Evolutionary conservation across 2,888 invertebrate genomes (phyloP).

Genomic region (Tenthredo distinguenda): DNA sequence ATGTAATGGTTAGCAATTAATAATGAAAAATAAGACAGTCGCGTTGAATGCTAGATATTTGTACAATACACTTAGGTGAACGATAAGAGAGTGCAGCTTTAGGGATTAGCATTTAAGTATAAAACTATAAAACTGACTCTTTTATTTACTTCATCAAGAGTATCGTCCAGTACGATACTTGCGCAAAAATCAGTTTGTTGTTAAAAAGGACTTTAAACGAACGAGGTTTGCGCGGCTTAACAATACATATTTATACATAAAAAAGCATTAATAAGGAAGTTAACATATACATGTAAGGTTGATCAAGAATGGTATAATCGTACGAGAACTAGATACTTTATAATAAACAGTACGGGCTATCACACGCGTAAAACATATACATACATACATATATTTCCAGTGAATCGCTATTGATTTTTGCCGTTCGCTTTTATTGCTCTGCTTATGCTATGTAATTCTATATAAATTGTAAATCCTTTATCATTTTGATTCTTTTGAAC

Average conservation of each 20-base stretch:
- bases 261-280: constrained; percentile 76
- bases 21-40: constrained; percentile 69
- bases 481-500: neutral
- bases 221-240: constrained; percentile 75
- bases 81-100: constrained; percentile 77
- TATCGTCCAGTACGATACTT: constrained; percentile 50
- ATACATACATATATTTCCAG: constrained; percentile 73
- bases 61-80: constrained; percentile 78
- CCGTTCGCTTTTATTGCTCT: constrained; percentile 69
- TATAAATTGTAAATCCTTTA: neutral
- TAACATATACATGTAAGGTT: constrained; percentile 76
- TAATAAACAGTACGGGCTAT: constrained; percentile 70
- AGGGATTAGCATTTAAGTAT: constrained; percentile 75
- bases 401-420: constrained; percentile 76
- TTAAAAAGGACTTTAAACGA: constrained; percentile 73
- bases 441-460: constrained; percentile 35
- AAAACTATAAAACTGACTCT: constrained; percentile 70
- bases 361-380: constrained; percentile 57
- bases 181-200: constrained; percentile 74
- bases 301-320: constrained; percentile 77
- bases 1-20: constrained; percentile 76
- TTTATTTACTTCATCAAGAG: constrained; percentile 72
- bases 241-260: constrained; percentile 78
- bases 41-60: constrained; percentile 77
- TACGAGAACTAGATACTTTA: constrained; percentile 75